phyloP scores from a whole-genome alignment of 2,888 invertebrate species.

The Phaedon cochleariae region DNA sequence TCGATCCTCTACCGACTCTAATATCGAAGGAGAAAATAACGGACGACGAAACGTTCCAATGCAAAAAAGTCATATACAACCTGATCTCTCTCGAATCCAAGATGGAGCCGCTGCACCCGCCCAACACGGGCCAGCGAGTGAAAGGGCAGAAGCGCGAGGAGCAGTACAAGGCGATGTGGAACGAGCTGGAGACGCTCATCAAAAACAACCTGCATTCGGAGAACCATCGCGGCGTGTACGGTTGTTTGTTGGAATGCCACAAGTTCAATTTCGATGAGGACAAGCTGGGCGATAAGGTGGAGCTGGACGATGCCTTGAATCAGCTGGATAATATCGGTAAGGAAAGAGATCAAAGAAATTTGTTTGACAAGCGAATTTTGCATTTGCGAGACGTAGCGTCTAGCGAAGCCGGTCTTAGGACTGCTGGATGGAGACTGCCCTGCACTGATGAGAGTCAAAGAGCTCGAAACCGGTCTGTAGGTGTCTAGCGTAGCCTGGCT shows the following conservation, averaged over 20 bases:
- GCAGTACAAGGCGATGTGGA: conserved; percentile 89
- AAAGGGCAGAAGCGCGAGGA: conserved; percentile 78
- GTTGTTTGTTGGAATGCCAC: conserved; percentile 82
- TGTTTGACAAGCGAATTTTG: not conserved
- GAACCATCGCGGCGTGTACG: conserved; percentile 80
- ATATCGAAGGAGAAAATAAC: conserved; percentile 84
- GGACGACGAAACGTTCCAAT: conserved; percentile 87
- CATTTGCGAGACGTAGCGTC: no score
- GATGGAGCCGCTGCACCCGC: conserved; percentile 81
- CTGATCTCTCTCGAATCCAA: conserved; percentile 83
- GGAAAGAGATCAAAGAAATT: conserved; percentile 25
- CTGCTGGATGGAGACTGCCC: no score
- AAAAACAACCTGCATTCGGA: conserved; percentile 80
- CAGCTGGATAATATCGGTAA: conserved; percentile 67
- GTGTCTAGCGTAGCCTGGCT: no score
- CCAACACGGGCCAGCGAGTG: conserved; percentile 73
- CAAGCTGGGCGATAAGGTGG: conserved; percentile 67
- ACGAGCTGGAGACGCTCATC: conserved; percentile 85
- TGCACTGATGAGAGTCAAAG: no score
- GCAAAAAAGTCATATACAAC: conserved; percentile 84
- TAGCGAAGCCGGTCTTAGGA: no score
- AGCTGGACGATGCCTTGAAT: conserved; percentile 68
- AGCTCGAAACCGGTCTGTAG: no score
- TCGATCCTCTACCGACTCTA: conserved; percentile 81
- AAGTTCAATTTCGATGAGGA: conserved; percentile 69